Evolutionary conservation across 2,797 vertebrate species (phyloP).

Genomic region (Ceyx erithaca): DNA sequence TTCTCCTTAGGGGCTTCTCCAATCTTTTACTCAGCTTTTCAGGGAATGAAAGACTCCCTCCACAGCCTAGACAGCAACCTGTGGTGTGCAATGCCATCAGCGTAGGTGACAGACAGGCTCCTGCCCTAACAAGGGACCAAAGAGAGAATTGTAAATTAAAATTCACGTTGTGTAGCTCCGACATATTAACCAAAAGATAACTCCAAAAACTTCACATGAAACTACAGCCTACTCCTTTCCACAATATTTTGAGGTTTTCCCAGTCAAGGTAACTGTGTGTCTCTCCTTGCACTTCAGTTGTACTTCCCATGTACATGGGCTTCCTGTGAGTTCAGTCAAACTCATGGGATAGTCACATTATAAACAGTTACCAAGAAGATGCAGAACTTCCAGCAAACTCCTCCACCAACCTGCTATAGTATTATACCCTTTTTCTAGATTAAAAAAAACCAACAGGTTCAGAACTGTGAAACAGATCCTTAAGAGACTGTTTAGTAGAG

Average conservation of each 20-base stretch:
- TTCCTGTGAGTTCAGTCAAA: neutral
- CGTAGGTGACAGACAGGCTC: neutral
- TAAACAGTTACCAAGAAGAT: neutral
- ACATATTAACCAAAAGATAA: neutral
- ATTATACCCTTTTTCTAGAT: neutral
- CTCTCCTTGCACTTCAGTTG: neutral
- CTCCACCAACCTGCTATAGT: neutral
- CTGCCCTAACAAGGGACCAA: neutral
- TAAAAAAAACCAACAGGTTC: neutral
- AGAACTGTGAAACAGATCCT: neutral
- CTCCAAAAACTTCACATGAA: neutral
- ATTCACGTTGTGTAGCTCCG: neutral
- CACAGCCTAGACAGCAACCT: neutral
- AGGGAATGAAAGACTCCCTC: neutral
- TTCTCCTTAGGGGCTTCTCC: neutral
- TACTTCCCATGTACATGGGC: fast-evolving
- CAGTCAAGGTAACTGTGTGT: neutral
- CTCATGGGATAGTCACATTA: neutral
- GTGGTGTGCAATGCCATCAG: neutral
- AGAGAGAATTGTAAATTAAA: neutral
- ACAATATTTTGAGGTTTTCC: neutral
- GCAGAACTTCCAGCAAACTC: neutral
- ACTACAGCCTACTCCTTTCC: neutral
- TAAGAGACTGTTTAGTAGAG: neutral
- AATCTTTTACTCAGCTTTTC: neutral